Evolutionary conservation across 2,113 vertebrate species (phyloP).

Genomic region (Trichomycterus rosablanca): DNA sequence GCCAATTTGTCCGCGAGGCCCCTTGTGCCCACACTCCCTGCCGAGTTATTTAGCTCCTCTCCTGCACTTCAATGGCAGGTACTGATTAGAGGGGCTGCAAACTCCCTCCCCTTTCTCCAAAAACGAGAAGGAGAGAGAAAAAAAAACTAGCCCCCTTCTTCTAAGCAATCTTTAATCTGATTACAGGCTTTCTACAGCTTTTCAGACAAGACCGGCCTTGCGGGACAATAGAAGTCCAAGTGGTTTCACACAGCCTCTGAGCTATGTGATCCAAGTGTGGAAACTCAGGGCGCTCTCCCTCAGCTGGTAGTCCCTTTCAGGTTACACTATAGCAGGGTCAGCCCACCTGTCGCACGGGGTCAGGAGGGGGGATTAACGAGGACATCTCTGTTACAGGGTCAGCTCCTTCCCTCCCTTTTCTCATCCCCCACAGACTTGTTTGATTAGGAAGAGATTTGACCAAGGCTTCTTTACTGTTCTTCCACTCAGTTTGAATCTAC

Average conservation of each 20-base stretch:
- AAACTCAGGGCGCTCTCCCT: conserved; percentile 46
- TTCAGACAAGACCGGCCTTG: conserved; percentile 66
- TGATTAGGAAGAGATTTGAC: conserved; percentile 52
- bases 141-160: conserved; percentile 58
- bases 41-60: conserved; percentile 85
- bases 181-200: conserved; percentile 88
- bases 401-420: conserved; percentile 34
- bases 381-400: conserved; percentile 57
- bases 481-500: conserved; percentile 9
- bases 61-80: conserved; percentile 84
- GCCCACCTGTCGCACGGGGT: conserved; percentile 48
- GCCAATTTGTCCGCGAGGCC: conserved; percentile 76
- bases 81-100: conserved; percentile 84
- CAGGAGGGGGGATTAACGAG: conserved; percentile 47
- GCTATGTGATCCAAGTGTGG: conserved; percentile 67
- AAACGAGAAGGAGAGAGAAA: conserved; percentile 5
- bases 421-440: conserved; percentile 44
- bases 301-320: conserved; percentile 52
- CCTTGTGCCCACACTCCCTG: conserved; percentile 75
- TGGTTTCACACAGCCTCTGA: conserved; percentile 69
- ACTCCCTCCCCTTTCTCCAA: conserved; percentile 55
- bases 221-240: conserved; percentile 71
- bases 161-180: conserved; percentile 91
- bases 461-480: conserved; percentile 25
- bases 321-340: conserved; percentile 43